Percentiles rank a stretch among this genome's conserved stretches.
These are phyloP conservation scores for Carduelis carduelis DNA, from an alignment of 2,797 vertebrate genomes.

Conservation along the genomic window DNA sequence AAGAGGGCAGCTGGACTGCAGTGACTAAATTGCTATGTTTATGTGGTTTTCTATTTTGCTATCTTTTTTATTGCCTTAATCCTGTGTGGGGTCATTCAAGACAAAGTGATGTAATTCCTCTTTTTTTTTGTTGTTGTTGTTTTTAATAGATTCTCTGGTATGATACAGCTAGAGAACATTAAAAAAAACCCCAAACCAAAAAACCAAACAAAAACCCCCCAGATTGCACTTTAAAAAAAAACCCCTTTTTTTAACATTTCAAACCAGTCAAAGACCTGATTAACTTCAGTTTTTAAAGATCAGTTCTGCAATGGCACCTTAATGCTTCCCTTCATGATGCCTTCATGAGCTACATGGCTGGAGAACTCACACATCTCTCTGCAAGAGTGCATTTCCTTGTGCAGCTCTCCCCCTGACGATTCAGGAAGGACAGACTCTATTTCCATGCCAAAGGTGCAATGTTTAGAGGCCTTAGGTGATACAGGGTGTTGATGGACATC, in stretches of 20 bases:
- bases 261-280: background rate
- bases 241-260: background rate
- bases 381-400: background rate
- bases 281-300: background rate
- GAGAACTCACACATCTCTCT: background rate
- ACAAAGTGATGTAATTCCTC: background rate
- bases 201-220: rapidly evolving
- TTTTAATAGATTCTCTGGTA: background rate
- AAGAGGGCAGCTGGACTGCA: background rate
- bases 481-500: background rate
- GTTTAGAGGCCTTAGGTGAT: background rate
- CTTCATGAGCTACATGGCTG: background rate
- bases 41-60: background rate
- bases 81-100: background rate
- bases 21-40: background rate
- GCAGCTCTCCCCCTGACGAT: background rate
- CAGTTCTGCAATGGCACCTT: background rate
- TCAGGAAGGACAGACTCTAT: background rate
- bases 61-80: background rate
- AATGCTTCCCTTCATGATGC: background rate
- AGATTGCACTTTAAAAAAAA: background rate
- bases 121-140: background rate
- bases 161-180: background rate
- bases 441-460: background rate
- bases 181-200: background rate